These are phyloP conservation scores for Montipora capitata DNA, from an alignment of 92 coral and sea anemone genomes.

Conservation along the genomic window DNA sequence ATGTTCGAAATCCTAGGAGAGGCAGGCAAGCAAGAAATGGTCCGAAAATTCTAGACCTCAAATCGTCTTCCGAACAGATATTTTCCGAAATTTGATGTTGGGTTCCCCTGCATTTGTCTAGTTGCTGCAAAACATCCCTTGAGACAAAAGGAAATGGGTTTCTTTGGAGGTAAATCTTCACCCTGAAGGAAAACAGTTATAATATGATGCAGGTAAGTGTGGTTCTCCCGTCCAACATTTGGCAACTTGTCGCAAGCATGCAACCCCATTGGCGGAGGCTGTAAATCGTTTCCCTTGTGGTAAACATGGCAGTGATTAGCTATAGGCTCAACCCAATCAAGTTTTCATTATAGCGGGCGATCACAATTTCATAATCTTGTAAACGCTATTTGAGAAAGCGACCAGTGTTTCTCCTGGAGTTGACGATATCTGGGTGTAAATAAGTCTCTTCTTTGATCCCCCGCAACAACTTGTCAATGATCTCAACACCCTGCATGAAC, in stretches of 20 bases:
- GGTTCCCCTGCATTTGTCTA: no score
- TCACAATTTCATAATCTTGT: constrained; percentile 66
- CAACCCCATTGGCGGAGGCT: constrained; percentile 54
- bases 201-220: constrained; percentile 79
- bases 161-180: constrained; percentile 39
- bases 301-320: constrained; percentile 68
- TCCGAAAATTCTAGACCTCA: no score
- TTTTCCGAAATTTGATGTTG: no score
- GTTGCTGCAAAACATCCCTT: constrained; percentile 72
- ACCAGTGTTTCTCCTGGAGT: constrained; percentile 63
- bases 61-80: no score
- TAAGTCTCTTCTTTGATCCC: constrained; percentile 80
- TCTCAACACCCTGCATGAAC: constrained; percentile 85
- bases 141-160: not conserved
- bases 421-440: constrained; percentile 59
- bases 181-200: constrained; percentile 80
- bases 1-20: no score
- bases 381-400: constrained; percentile 24
- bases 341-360: constrained; percentile 74
- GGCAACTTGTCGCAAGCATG: constrained; percentile 72
- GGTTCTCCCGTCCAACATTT: constrained; percentile 80
- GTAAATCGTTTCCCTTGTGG: constrained; percentile 60
- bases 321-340: constrained; percentile 65
- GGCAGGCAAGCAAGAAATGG: no score
- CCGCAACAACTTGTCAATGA: constrained; percentile 52